Evolutionary conservation across 2,888 invertebrate species (phyloP).

Genomic region (Aleiodes testaceus): DNA sequence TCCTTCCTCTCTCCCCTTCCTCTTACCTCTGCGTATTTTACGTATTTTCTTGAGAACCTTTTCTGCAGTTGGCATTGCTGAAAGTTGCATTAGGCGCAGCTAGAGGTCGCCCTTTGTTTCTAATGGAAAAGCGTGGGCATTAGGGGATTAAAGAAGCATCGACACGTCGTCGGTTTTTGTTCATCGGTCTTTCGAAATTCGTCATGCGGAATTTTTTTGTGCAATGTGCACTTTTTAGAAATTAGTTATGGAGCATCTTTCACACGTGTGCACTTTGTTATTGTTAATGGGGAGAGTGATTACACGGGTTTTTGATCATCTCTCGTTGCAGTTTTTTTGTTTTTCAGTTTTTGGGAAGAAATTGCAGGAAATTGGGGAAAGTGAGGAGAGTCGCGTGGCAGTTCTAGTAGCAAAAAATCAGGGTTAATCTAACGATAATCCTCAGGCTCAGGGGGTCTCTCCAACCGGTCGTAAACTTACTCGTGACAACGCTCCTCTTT

Average conservation of each 20-base stretch:
- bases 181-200: slow-evolving; percentile 15
- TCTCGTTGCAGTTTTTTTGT: no score
- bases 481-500: slow-evolving; percentile 39
- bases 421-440: slow-evolving; percentile 64
- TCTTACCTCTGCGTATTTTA: background rate
- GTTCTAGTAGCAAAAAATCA: slow-evolving; percentile 53
- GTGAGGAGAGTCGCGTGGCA: slow-evolving; percentile 30
- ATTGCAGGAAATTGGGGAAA: background rate
- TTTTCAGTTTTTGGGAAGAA: no score
- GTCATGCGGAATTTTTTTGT: slow-evolving; percentile 34
- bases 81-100: background rate
- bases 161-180: slow-evolving; percentile 4
- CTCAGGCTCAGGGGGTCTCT: slow-evolving; percentile 40
- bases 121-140: slow-evolving; percentile 53
- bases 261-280: background rate
- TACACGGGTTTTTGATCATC: background rate
- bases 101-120: slow-evolving; percentile 15
- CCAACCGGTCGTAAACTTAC: slow-evolving; percentile 48
- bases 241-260: slow-evolving; percentile 36
- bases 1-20: background rate
- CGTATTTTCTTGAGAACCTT: background rate
- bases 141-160: slow-evolving; percentile 64
- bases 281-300: background rate
- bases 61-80: background rate
- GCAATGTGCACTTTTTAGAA: slow-evolving; percentile 37